These are phyloP conservation scores for Sarcoramphus papa DNA, from an alignment of 2,797 vertebrate genomes.

Conservation along the genomic window DNA sequence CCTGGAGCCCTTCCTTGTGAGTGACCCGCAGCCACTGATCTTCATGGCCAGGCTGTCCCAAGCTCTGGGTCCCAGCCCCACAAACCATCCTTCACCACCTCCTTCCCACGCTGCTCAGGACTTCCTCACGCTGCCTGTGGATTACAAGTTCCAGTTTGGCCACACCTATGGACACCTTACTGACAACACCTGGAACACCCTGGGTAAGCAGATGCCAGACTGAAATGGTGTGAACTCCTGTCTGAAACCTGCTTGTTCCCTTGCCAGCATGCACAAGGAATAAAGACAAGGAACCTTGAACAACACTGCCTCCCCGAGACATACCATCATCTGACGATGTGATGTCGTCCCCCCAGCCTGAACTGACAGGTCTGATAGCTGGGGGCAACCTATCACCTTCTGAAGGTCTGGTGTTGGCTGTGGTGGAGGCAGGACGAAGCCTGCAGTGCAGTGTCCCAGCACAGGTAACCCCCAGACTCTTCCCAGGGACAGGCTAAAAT, in stretches of 20 bases:
- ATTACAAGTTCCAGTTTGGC: conserved; percentile 77
- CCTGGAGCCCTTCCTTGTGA: not conserved
- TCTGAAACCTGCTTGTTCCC: not conserved
- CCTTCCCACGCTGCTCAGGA: not conserved
- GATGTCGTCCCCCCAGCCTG: not conserved
- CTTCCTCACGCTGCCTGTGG: conserved; percentile 16
- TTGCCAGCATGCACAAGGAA: not conserved
- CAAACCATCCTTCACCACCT: not conserved
- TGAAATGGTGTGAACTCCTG: not conserved
- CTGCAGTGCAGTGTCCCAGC: not conserved
- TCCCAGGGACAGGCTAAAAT: not conserved
- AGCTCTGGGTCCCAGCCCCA: not conserved
- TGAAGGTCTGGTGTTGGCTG: not conserved
- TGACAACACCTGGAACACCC: conserved; percentile 52
- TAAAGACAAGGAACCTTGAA: not conserved
- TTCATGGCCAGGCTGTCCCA: not conserved
- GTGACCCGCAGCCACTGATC: not conserved
- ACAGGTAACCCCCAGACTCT: not conserved
- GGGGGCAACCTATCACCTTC: not conserved
- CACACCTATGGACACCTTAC: conserved; percentile 75
- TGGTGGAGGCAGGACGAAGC: not conserved
- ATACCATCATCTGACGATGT: not conserved
- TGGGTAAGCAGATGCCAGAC: conserved; percentile 30
- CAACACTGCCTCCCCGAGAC: fast-evolving
- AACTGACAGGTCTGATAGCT: not conserved